Evolutionary conservation across 2,797 vertebrate genomes (phyloP), one percentile per base, ranked within the genome.

Genomic region (Sebastes elongatus): DNA sequence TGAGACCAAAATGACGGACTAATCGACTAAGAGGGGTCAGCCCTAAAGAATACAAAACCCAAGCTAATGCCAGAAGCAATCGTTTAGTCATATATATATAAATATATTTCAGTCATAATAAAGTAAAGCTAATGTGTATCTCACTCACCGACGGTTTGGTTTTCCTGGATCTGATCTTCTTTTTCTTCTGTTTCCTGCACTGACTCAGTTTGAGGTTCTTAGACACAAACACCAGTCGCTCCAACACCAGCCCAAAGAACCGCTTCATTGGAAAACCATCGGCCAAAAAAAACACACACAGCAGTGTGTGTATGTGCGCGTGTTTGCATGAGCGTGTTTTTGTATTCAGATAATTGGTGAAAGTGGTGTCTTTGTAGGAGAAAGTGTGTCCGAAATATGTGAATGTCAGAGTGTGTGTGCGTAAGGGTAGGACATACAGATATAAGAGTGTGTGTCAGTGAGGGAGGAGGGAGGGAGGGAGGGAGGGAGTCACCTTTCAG

Each of bases 401-500:
- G 55, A 63, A 42, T 73, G 81, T 84, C 63, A 62, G 76, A 28
- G 66, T 67, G 81, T 79, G 49, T 28, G 14, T 72, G 80, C 10
- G 25, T 4, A 74, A 60, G 62, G 74, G 35, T 32, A 79, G 71
- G 79, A 70, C 78, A 81, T 46, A 85, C 71, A 89, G 74, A 70
- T 83, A 75, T 86, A 72, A 81, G 81, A 52, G 87, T 76, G 85
- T 76, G 80, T 72, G 82, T 84, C 70, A 42, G 86, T 38, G 80
- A 81, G 81, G 85, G 79, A 63, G 72, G 75, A 53, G 70, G 55
- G n/a, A n/a, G n/a, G 76, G 46, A 46, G 49, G 77, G 28, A 49
- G 52, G 75, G 60, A 38, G 86, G 86, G 91, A 79, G 90, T 90
- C 80, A 10, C n/a, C 87, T 89, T 88, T 80, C 83, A 88, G 80